Percentiles rank a stretch among this genome's conserved stretches.
Evolutionary conservation across 2,797 vertebrate species (phyloP).

Genomic region (Brachymystax lenok): DNA sequence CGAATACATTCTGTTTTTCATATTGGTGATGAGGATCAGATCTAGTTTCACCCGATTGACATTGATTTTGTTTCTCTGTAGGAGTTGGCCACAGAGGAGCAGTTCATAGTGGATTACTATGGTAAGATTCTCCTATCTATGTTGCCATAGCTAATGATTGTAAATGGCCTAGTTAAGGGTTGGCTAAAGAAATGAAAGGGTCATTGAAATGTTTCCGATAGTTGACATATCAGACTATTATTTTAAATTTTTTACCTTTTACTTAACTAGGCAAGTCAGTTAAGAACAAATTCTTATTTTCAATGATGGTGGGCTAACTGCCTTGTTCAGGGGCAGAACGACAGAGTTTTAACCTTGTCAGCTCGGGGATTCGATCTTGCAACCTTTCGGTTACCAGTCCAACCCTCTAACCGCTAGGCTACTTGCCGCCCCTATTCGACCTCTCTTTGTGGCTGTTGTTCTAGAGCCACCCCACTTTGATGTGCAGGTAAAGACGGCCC

Average conservation of each 20-base stretch:
- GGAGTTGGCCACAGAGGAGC: constrained; percentile 43
- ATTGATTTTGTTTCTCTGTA: constrained; percentile 29
- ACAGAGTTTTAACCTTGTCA: too few relatives aligned
- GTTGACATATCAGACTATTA: background rate
- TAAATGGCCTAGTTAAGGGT: background rate
- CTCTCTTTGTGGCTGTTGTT: background rate
- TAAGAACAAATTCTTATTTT: too few relatives aligned
- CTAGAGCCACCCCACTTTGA: constrained; percentile 57
- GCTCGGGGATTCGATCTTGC: too few relatives aligned
- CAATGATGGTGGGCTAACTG: too few relatives aligned
- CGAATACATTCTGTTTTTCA: background rate
- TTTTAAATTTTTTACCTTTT: too few relatives aligned
- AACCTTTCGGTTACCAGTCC: too few relatives aligned
- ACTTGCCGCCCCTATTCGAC: background rate
- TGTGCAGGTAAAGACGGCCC: constrained; percentile 52
- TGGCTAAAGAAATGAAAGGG: background rate
- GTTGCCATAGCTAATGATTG: background rate
- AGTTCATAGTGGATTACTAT: constrained; percentile 55
- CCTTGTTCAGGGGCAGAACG: too few relatives aligned
- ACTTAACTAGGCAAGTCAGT: too few relatives aligned
- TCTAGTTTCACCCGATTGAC: background rate
- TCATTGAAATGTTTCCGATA: too few relatives aligned
- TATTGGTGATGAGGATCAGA: background rate
- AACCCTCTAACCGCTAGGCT: too few relatives aligned
- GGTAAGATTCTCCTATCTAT: constrained; percentile 46